Base-by-base conservation (phyloP, 2,113 vertebrate species). In the Neolamprologus fasciatus region DNA sequence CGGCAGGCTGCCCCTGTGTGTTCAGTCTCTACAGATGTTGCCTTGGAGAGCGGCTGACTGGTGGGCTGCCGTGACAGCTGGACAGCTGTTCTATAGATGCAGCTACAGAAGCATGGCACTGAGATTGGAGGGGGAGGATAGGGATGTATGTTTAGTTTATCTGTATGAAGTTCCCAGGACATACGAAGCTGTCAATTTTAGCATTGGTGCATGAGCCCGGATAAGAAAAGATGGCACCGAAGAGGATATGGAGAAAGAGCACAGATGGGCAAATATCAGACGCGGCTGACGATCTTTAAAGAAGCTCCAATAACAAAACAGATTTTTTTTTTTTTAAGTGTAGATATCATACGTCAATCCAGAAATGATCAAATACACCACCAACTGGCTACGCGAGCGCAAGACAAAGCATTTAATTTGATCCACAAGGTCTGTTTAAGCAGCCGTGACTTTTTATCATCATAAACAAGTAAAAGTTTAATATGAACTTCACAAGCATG, bases 21-120 rank as follows among this genome's bases (percentile, higher is more conserved):
- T 89, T 94, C 92, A 89, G 88, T 93, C 89, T 96, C 91, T 93
- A 86, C 95, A 96, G 96, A 96, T 97, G 96, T 95, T 97, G 93
- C 94, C 93, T 95, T 81, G 84, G 94, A 94, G 94, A 93, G 91
- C 80, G 91, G 80, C 93, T 95, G 95, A 96, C 93, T 96, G 93
- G 93, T 94, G 95, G 89, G 93, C 95, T 95, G 92, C 86, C 58
- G 82, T 96, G 96, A 97, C 96, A 97, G 96, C 95, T 96, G 96
- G 96, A 95, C 96, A 96, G 96, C 95, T 97, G 96, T 97, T 96
- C 90, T 94, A 93, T 94, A 95, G 95, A 95, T 87, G 93, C 91
- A 95, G 92, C 89, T 93, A 95, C 89, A 91, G 96, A 96, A 94
- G 94, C 94, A 95, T 95, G 91, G 83, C 91, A 86, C 40, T 23